A percentile compares a stretch with the other conserved stretches of the same genome.
Evolutionary conservation across 1,140 invertebrate species (phyloP).

Genomic region (Aphelenchoides besseyi): DNA sequence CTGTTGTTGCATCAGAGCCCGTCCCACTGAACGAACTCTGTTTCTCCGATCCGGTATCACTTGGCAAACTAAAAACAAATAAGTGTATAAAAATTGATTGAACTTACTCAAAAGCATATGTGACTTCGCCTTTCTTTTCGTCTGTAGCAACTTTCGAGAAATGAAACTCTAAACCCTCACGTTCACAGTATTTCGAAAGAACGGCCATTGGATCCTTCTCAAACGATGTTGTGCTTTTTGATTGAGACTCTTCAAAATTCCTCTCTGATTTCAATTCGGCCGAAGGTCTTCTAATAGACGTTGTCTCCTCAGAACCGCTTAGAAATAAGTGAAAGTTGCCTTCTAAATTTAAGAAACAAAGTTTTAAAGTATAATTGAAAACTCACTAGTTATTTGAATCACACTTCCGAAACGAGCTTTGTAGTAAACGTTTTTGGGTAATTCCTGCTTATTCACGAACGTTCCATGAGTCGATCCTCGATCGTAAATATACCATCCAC

Average conservation of each 20-base stretch:
- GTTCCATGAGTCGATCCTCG: slow-evolving; percentile 13
- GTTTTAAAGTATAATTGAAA: slow-evolving; percentile 3
- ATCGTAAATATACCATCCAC: slow-evolving; percentile 21
- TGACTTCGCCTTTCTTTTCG: background rate
- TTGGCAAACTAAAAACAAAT: slow-evolving; percentile 5
- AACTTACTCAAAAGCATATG: slow-evolving; percentile 8
- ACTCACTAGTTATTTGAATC: slow-evolving; percentile 18
- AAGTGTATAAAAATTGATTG: background rate
- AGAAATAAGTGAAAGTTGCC: slow-evolving; percentile 21
- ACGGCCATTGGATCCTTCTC: slow-evolving; percentile 8
- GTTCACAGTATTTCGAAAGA: slow-evolving; percentile 12
- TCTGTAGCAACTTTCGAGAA: slow-evolving; percentile 1
- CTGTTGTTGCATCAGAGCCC: background rate
- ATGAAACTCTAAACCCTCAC: slow-evolving; percentile 13
- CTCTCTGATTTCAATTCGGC: background rate
- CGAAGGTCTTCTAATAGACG: background rate
- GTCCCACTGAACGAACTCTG: background rate
- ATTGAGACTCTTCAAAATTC: background rate
- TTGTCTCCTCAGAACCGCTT: background rate
- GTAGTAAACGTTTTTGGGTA: slow-evolving; percentile 21
- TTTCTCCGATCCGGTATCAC: background rate
- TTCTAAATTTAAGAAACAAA: background rate
- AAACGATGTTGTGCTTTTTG: too few relatives aligned
- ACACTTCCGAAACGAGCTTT: background rate
- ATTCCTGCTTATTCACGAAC: slow-evolving; percentile 16